Percentiles rank a stretch among this genome's conserved stretches.
Evolutionary conservation across 2,113 vertebrate species (phyloP).

Genomic region (Triplophysa dalaica): DNA sequence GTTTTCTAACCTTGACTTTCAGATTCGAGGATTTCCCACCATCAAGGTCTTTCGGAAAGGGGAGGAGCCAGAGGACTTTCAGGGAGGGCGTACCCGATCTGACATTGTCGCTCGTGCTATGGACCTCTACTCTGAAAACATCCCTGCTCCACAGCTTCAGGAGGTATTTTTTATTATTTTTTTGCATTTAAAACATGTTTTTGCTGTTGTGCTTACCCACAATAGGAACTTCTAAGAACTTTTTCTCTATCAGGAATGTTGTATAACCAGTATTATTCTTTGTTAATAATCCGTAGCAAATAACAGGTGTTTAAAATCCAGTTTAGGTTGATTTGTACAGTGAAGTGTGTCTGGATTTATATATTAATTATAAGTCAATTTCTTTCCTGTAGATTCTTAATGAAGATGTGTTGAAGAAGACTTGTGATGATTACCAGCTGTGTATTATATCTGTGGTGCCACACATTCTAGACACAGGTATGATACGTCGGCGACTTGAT

Average conservation of each 20-base stretch:
- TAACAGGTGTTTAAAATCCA: background rate
- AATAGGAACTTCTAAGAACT: too few relatives aligned
- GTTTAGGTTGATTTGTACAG: constrained; percentile 25
- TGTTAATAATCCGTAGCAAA: background rate
- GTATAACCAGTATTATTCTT: too few relatives aligned
- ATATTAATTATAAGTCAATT: background rate
- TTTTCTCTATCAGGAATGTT: too few relatives aligned
- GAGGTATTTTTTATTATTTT: constrained; percentile 70
- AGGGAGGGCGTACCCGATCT: constrained; percentile 84
- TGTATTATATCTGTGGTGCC: constrained; percentile 91
- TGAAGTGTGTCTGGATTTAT: background rate
- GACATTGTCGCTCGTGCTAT: constrained; percentile 86
- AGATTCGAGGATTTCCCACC: constrained; percentile 93
- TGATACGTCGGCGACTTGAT: background rate
- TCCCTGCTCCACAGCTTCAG: constrained; percentile 82
- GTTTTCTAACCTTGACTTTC: constrained; percentile 19
- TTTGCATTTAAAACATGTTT: too few relatives aligned
- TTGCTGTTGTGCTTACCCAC: too few relatives aligned
- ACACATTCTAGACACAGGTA: constrained; percentile 96
- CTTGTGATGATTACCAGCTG: constrained; percentile 90
- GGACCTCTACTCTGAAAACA: constrained; percentile 91
- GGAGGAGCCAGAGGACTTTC: constrained; percentile 89
- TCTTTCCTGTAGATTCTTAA: constrained; percentile 76
- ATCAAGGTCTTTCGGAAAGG: constrained; percentile 97
- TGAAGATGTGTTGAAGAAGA: constrained; percentile 83